phyloP scores from a whole-genome alignment of 1,140 invertebrate species.

The Cherax destructor region DNA sequence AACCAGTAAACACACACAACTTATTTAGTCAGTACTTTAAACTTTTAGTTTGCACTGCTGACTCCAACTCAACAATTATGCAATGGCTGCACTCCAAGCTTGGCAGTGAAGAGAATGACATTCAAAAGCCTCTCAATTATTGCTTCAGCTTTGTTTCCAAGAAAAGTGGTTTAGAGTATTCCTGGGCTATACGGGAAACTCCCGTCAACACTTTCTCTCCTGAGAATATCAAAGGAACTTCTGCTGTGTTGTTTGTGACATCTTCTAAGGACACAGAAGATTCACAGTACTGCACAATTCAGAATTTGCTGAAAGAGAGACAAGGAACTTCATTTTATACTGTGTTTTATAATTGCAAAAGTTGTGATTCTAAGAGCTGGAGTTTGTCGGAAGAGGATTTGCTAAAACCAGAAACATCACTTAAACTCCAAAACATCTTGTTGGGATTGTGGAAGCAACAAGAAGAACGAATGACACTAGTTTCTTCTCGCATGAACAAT shows the following conservation, averaged over 20 bases:
- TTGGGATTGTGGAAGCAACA: slow-evolving; percentile 30
- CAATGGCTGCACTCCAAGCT: slow-evolving; percentile 45
- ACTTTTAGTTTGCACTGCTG: slow-evolving; percentile 39
- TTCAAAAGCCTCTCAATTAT: neutral
- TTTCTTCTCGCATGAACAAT: slow-evolving; percentile 15
- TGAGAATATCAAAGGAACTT: slow-evolving; percentile 13
- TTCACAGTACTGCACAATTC: slow-evolving; percentile 4
- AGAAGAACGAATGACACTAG: neutral
- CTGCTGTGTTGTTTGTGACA: slow-evolving; percentile 44
- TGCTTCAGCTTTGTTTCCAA: slow-evolving; percentile 36
- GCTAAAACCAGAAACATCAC: slow-evolving; percentile 41
- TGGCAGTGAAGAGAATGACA: neutral
- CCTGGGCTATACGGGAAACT: slow-evolving; percentile 20
- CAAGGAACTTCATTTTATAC: neutral
- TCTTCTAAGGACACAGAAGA: neutral
- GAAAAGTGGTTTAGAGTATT: slow-evolving; percentile 47
- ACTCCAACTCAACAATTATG: neutral
- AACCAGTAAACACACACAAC: slow-evolving; percentile 1
- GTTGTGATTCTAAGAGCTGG: slow-evolving; percentile 6
- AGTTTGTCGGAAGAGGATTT: slow-evolving; percentile 42
- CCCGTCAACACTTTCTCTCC: neutral
- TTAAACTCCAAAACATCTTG: slow-evolving; percentile 27
- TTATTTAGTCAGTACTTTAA: slow-evolving; percentile 58
- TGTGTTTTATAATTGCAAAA: neutral
- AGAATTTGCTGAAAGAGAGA: neutral